Evolutionary conservation across 2,888 invertebrate genomes (phyloP), one percentile per base, ranked within the genome.

Genomic region (Lysandra coridon): DNA sequence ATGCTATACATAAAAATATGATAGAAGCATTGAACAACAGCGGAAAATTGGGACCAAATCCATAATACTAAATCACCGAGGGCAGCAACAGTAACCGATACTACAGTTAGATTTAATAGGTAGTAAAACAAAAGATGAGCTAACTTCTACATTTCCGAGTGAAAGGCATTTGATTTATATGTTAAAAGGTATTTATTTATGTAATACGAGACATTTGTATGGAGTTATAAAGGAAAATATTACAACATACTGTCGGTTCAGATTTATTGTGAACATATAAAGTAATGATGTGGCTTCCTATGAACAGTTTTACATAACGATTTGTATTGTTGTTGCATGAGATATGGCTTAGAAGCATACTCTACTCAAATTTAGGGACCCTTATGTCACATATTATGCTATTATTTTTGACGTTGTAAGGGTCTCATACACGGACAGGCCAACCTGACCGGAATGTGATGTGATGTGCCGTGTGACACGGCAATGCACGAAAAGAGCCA

Each of bases 141-240:
- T 40, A 74, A 23, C 74, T 60, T 73, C 74, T 37, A 37, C 74
- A 81, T 80, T 81, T 74, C 80, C 79, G 80, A 81, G 81, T 82
- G 79, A 81, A 81, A 83, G 81, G 79, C 74, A 14, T 79, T 79
- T 81, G 80, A 81, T 80, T 81, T 82, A 80, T 80, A 75, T 62
- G 75, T 80, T 79, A 78, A 33, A 75, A 75, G 17, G 76, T 79
- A 78, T 79, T 80, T 81, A 82, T 82, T 80, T 82, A 80, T 80
- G 78, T 80, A 78, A 78, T 62, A 81, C 75, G 73, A 79, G 80
- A 80, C 79, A 81, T 79, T 80, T 83, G 80, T 81, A 76, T 83
- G 80, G 81, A 84, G 85, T 57, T 79, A 79, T 79, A 79, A 79
- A 79, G 79, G 79, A 75, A 69, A 69, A 69, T 69, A 33, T 69